These are phyloP conservation scores for Calypte anna DNA, from an alignment of 2,113 vertebrate genomes.

Conservation along the genomic window DNA sequence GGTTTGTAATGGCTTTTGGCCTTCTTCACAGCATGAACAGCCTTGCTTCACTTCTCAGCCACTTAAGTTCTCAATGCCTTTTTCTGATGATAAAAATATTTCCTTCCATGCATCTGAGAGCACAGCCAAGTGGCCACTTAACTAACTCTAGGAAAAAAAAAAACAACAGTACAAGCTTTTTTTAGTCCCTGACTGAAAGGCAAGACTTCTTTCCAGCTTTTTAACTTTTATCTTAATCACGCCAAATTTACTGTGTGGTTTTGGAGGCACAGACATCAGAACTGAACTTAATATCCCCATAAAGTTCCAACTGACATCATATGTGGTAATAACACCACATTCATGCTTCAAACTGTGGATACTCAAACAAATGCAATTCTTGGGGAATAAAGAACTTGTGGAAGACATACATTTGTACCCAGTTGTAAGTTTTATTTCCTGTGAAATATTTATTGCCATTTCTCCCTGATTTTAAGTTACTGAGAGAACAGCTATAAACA, in stretches of 20 bases:
- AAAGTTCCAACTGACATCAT: background rate
- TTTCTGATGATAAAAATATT: slow-evolving; percentile 46
- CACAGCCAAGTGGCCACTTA: slow-evolving; percentile 42
- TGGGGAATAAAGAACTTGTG: background rate
- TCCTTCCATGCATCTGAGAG: background rate
- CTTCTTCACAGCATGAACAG: slow-evolving; percentile 23
- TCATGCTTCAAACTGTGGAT: background rate
- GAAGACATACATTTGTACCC: background rate
- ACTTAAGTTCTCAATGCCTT: background rate
- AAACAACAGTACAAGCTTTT: background rate
- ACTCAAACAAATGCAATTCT: background rate
- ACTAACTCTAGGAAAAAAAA: slow-evolving; percentile 1
- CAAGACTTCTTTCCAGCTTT: background rate
- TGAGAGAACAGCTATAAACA: background rate
- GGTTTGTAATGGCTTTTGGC: slow-evolving; percentile 31
- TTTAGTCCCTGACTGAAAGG: background rate
- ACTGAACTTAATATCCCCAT: background rate
- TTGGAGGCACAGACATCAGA: background rate
- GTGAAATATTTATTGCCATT: background rate
- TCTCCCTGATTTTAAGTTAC: background rate
- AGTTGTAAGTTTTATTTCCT: background rate
- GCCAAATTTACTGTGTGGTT: background rate
- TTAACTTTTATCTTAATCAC: background rate
- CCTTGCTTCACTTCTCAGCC: background rate
- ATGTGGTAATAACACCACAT: background rate